Conservation (phyloP, 2,113 vertebrate genomes). For the Platysternon megacephalum region DNA sequence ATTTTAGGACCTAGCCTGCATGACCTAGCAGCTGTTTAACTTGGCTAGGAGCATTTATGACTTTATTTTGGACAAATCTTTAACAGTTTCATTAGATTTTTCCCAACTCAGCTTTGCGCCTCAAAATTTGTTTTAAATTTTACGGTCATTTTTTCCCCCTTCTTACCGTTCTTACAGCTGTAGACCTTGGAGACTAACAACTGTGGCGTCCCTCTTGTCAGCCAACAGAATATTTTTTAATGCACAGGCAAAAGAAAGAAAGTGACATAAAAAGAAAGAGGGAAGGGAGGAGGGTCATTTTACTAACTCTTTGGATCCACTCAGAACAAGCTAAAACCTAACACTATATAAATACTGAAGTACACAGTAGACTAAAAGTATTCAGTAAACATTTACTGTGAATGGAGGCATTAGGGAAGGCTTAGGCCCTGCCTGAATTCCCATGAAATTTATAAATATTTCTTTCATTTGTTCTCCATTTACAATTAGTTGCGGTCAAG, state of each 20-base stretch:
- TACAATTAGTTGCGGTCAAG: conserved; percentile 95
- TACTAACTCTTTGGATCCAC: conserved; percentile 56
- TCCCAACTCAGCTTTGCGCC: conserved; percentile 73
- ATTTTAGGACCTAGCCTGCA: conserved; percentile 69
- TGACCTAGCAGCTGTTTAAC: conserved; percentile 83
- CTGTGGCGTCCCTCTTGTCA: conserved; percentile 53
- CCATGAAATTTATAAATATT: conserved; percentile 99
- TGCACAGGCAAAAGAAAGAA: conserved; percentile 47
- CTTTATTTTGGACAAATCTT: conserved; percentile 86
- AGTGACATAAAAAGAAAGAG: background rate
- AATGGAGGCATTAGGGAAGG: conserved; percentile 87
- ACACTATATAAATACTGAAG: conserved; percentile 82
- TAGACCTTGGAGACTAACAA: conserved; percentile 69
- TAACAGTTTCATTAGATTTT: conserved; percentile 82
- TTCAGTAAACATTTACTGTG: conserved; percentile 86
- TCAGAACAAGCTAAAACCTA: conserved; percentile 76
- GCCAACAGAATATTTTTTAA: conserved; percentile 44
- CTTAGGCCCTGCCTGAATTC: conserved; percentile 91
- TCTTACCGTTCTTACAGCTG: conserved; percentile 73
- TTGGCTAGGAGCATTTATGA: conserved; percentile 80
- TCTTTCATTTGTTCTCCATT: conserved; percentile 99
- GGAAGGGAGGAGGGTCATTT: background rate
- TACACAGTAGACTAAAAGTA: conserved; percentile 80
- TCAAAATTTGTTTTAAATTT: conserved; percentile 88
- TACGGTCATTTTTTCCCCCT: conserved; percentile 58